phyloP scores from a whole-genome alignment of 2,113 vertebrate species.

The Sprattus sprattus region DNA sequence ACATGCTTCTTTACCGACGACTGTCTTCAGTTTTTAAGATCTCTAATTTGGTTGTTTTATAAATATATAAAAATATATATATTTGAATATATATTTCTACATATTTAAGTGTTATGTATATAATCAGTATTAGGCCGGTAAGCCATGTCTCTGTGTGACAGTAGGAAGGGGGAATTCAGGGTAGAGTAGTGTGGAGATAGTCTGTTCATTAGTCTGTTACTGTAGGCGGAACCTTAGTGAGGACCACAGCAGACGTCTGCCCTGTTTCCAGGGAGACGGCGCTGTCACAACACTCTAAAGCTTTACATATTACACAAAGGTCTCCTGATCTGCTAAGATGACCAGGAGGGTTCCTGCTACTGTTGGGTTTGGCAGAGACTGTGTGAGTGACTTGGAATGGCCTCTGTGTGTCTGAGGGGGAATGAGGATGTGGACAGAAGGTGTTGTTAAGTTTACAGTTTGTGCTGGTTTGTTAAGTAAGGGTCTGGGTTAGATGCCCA shows the following conservation, averaged over 20 bases:
- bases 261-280: conserved; percentile 18
- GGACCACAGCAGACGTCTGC: background rate
- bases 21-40: conserved; percentile 21
- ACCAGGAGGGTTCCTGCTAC: background rate
- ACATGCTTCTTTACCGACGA: background rate
- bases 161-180: conserved; percentile 32
- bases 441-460: background rate
- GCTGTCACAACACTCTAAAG: conserved; percentile 27
- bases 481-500: background rate
- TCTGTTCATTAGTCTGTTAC: conserved; percentile 39
- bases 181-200: conserved; percentile 3
- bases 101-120: conserved; percentile 75
- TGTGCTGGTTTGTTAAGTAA: background rate
- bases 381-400: background rate
- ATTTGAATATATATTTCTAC: conserved; percentile 67
- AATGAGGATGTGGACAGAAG: background rate
- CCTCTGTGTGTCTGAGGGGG: background rate
- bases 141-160: conserved; percentile 62
- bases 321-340: background rate
- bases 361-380: background rate
- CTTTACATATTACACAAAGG: background rate
- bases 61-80: conserved; percentile 59
- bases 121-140: conserved; percentile 79
- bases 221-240: conserved; percentile 27
- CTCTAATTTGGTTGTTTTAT: conserved; percentile 46